Evolutionary conservation across 2,888 invertebrate species (phyloP).

Genomic region (Caenorhabditis sulstoni): DNA sequence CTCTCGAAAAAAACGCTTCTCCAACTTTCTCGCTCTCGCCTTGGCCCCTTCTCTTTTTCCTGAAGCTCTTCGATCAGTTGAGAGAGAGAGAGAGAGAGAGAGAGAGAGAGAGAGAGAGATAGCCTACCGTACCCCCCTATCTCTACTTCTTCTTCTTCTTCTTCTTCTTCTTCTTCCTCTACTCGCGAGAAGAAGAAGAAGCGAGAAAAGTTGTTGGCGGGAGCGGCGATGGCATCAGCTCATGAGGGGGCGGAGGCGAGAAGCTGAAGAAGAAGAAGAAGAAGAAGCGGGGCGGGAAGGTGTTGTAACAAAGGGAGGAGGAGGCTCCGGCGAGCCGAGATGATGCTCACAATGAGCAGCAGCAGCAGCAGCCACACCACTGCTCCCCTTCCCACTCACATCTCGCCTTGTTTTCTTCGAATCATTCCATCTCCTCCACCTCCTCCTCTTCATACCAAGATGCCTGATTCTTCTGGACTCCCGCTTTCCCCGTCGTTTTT

Average conservation of each 20-base stretch:
- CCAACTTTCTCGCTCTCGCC: not conserved
- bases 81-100: constrained; percentile 1
- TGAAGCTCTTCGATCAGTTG: constrained; percentile 49
- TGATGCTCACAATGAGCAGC: constrained; percentile 9
- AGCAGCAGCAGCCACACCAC: not conserved
- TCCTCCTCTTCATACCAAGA: too few relatives aligned
- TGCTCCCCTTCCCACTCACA: too few relatives aligned
- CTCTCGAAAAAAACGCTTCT: constrained; percentile 2
- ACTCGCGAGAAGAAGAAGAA: too few relatives aligned
- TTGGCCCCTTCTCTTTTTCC: constrained; percentile 20
- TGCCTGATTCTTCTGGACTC: too few relatives aligned
- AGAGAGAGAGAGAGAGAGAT: too few relatives aligned
- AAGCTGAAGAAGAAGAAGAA: not conserved
- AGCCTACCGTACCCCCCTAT: constrained; percentile 33
- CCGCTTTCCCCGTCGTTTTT: too few relatives aligned
- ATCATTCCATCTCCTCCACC: too few relatives aligned
- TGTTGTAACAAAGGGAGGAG: not conserved
- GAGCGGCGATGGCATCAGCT: not conserved
- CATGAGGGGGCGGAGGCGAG: constrained; percentile 10
- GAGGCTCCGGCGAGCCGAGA: not conserved
- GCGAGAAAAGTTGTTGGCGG: too few relatives aligned
- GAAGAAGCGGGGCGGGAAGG: too few relatives aligned
- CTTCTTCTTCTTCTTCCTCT: too few relatives aligned
- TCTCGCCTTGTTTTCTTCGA: too few relatives aligned
- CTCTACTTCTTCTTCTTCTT: too few relatives aligned